Evolutionary conservation across 23 tunicate genomes (phyloP), one percentile per base, ranked within the genome.

Genomic region (Halocynthia aurantium): DNA sequence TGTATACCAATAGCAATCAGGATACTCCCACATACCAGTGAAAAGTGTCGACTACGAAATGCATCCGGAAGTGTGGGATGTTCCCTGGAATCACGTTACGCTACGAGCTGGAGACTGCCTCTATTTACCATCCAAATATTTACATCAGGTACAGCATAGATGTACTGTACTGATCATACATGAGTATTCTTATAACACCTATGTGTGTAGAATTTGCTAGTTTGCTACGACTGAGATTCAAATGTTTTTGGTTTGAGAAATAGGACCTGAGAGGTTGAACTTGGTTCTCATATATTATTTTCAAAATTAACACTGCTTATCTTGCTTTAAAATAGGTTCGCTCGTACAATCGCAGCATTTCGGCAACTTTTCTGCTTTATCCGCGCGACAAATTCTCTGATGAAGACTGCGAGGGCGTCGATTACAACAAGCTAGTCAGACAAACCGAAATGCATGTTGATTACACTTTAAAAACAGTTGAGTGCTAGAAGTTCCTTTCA

Each of bases 31-130:
- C 22, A 31, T 92, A 40, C 58, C 82, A 50, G 98, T 92, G 57
- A 88, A 86, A 61, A 51, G 61, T 20, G 66, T 92, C 54, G 69
- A 82, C 67, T 44, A 87, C 10, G 52, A 63, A 21, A 70, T 69
- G 21, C 78, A 84, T 62, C 88, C 92, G 6, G 85, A 92, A 22
- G 76, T 86, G 11, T 60, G 78, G 54, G 81, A 92, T 8, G 81
- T 92, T 31, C 88, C 98, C 8, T 92, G 98, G 98, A 79, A 86
- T 62, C 81, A 86, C 70, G 92, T 55, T 12, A 50, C 92, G 5
- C 53, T 92, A 15, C 67, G 77, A 69, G 78, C 84, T 54, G 98
- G 98, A 22, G 98, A 92, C 75, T 92, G 98, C 65, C 18, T 92
- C 51, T 82, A 83, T 69, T 49, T 92, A 11, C 98, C 98, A 10